phyloP scores from a whole-genome alignment of 2,113 vertebrate species.

The Osmerus eperlanus region DNA sequence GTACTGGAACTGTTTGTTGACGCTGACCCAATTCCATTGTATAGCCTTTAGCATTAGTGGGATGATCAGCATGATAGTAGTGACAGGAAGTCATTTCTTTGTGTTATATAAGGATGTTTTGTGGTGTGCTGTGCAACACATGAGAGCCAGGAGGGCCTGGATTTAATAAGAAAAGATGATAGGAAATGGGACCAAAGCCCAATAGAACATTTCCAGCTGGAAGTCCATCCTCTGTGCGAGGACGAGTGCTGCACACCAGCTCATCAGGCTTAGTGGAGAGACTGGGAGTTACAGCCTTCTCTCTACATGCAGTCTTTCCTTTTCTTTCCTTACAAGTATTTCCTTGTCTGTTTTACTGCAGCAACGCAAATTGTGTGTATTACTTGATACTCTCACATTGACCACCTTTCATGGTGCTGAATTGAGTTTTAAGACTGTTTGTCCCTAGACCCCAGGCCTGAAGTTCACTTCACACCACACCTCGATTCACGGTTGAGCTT shows the following conservation, averaged over 20 bases:
- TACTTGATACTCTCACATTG: background rate
- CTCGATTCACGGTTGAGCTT: too few species aligned
- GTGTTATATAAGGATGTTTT: conserved; percentile 49
- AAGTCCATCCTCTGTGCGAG: conserved; percentile 55
- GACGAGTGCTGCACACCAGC: conserved; percentile 43
- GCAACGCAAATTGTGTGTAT: conserved; percentile 47
- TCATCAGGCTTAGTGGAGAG: background rate
- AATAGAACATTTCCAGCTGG: conserved; percentile 74
- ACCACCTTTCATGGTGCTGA: too few species aligned
- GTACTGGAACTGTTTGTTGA: too few species aligned
- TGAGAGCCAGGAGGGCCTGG: conserved; percentile 61
- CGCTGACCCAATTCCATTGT: too few species aligned
- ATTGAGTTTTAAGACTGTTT: too few species aligned
- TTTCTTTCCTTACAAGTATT: conserved; percentile 38
- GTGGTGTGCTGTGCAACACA: conserved; percentile 54
- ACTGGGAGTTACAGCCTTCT: conserved; percentile 34
- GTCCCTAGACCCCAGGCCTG: too few species aligned
- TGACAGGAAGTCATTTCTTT: background rate
- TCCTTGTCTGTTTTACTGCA: conserved; percentile 55
- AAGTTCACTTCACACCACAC: too few species aligned
- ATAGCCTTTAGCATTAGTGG: conserved; percentile 7
- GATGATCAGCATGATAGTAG: conserved; percentile 1
- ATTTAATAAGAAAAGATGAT: conserved; percentile 72
- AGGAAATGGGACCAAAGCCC: conserved; percentile 68
- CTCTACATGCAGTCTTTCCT: conserved; percentile 55